Evolutionary conservation across 2,888 invertebrate species (phyloP).

Genomic region (Clusia tigrina): DNA sequence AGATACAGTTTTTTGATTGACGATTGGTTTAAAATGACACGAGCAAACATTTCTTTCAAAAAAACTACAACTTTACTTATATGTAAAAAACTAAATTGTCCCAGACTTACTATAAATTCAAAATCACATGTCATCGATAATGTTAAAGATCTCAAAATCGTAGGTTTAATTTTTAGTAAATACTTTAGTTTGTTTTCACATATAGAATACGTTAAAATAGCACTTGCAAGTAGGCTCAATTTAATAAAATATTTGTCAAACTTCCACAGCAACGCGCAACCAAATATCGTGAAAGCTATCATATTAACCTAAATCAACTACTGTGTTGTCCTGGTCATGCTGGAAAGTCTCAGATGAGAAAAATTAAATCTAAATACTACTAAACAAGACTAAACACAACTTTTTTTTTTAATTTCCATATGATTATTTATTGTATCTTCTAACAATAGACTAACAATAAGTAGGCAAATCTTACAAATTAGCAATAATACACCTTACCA

Average conservation of each 20-base stretch:
- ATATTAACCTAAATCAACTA: background rate
- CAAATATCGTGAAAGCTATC: background rate
- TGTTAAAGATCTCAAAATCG: background rate
- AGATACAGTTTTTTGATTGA: conserved; percentile 23
- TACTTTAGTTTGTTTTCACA: background rate
- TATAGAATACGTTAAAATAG: background rate
- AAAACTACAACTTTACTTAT: too few species aligned
- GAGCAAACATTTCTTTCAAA: too few species aligned
- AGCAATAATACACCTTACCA: too few species aligned
- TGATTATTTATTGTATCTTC: too few species aligned
- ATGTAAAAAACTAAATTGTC: too few species aligned
- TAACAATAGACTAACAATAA: too few species aligned
- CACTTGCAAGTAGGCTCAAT: background rate
- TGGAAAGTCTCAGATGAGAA: background rate
- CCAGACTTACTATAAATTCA: too few species aligned
- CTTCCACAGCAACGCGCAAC: background rate
- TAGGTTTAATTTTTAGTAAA: background rate
- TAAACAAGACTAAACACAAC: too few species aligned
- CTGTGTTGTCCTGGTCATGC: background rate
- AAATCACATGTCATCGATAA: background rate
- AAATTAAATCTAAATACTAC: background rate
- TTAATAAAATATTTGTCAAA: background rate
- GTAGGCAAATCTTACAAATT: too few species aligned
- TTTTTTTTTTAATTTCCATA: too few species aligned
- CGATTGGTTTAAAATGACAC: too few species aligned